Conservation (phyloP, 2,113 vertebrate species). For the Ceuthmochares aereus region DNA sequence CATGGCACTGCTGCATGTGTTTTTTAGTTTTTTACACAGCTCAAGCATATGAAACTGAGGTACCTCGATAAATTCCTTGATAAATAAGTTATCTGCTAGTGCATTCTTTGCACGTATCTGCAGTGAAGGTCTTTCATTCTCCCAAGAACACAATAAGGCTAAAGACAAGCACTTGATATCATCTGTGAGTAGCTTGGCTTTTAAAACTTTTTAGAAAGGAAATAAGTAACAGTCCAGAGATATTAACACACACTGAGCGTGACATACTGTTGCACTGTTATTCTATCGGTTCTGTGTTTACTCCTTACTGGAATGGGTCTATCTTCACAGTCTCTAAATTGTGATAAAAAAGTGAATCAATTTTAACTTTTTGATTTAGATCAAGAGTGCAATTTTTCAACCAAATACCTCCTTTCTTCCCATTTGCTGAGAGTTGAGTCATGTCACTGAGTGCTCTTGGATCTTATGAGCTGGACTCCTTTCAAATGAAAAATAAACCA, state of each 20-base stretch:
- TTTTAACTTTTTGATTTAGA: background rate
- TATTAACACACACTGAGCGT: background rate
- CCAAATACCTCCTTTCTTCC: conserved; percentile 6
- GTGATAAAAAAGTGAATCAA: background rate
- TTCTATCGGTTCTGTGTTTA: background rate
- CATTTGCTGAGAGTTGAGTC: conserved; percentile 11
- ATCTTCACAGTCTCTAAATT: background rate
- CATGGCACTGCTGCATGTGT: background rate
- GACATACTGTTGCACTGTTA: background rate
- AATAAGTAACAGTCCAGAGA: background rate
- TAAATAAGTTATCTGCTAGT: background rate
- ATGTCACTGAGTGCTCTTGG: background rate
- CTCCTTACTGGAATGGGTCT: background rate
- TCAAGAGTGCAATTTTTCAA: background rate
- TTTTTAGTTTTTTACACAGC: background rate
- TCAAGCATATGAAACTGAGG: background rate
- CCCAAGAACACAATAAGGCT: background rate
- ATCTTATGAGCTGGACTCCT: conserved; percentile 10
- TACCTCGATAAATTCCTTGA: background rate
- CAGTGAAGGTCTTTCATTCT: background rate
- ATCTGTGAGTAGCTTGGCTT: background rate
- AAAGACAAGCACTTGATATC: background rate
- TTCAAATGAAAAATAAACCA: conserved; percentile 60
- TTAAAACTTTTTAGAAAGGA: background rate
- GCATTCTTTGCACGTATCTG: background rate